Conservation (phyloP, 2,113 vertebrate genomes). For the Callorhinus ursinus region DNA sequence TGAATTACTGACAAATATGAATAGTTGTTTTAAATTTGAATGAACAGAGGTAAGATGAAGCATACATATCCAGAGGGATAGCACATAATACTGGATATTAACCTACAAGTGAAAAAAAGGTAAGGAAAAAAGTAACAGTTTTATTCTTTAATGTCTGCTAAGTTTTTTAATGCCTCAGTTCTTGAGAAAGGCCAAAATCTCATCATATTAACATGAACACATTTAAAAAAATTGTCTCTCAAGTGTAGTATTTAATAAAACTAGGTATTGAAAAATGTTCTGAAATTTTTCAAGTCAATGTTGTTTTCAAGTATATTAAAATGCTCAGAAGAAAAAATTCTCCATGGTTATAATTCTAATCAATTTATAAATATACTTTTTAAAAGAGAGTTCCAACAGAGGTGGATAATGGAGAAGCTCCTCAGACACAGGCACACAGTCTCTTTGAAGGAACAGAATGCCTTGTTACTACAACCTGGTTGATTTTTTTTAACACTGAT, state of each 20-base stretch:
- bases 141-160: slow-evolving; percentile 66
- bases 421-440: slow-evolving; percentile 76
- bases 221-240: slow-evolving; percentile 81
- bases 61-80: slow-evolving; percentile 79
- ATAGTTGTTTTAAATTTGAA: slow-evolving; percentile 74
- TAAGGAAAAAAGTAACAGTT: slow-evolving; percentile 78
- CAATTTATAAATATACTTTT: slow-evolving; percentile 84
- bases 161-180: slow-evolving; percentile 83
- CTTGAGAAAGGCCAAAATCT: slow-evolving; percentile 79
- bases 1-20: slow-evolving; percentile 72
- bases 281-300: slow-evolving; percentile 86
- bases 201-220: slow-evolving; percentile 78
- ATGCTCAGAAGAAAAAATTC: slow-evolving; percentile 85
- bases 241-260: slow-evolving; percentile 85
- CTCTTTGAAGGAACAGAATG: slow-evolving; percentile 77
- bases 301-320: slow-evolving; percentile 89
- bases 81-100: slow-evolving; percentile 85
- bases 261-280: slow-evolving; percentile 85
- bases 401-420: slow-evolving; percentile 70
- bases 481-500: slow-evolving; percentile 84
- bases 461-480: slow-evolving; percentile 74
- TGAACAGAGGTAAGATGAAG: slow-evolving; percentile 79
- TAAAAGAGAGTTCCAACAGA: slow-evolving; percentile 82
- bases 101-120: slow-evolving; percentile 73
- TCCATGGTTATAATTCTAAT: slow-evolving; percentile 85